Conservation (phyloP, 2,888 invertebrate species). For the Mimachlamys varia region DNA sequence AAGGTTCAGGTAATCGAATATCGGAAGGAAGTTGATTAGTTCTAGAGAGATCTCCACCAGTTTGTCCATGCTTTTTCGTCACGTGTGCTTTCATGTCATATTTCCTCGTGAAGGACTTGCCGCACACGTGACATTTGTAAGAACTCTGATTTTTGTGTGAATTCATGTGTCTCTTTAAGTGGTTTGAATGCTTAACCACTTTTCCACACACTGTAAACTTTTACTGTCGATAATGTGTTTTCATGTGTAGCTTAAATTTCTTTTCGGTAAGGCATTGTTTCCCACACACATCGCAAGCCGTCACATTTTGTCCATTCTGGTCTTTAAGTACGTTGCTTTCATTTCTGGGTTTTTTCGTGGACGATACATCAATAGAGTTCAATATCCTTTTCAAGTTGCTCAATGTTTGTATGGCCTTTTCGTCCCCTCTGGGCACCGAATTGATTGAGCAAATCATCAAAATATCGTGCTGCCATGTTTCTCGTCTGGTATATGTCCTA, state of each 20-base stretch:
- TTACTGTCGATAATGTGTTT: background rate
- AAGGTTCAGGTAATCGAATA: no score
- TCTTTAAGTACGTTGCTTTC: background rate
- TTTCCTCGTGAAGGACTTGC: background rate
- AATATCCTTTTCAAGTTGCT: background rate
- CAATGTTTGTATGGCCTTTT: conserved; percentile 10
- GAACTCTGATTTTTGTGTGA: background rate
- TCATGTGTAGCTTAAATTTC: background rate
- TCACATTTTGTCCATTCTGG: conserved; percentile 12
- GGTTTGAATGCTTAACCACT: background rate
- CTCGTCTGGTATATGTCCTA: background rate
- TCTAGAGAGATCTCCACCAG: background rate
- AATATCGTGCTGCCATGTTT: background rate
- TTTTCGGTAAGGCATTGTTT: conserved; percentile 10
- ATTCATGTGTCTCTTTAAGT: conserved; percentile 6
- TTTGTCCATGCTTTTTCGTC: background rate
- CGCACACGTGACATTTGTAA: background rate
- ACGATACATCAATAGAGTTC: background rate
- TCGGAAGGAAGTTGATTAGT: no score
- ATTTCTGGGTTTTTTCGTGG: background rate
- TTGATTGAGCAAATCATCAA: background rate
- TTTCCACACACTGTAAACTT: background rate
- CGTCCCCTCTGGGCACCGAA: background rate
- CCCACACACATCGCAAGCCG: background rate
- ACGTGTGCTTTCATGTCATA: background rate